These are phyloP conservation scores for Aleadryas rufinucha DNA, from an alignment of 2,113 vertebrate species.

Conservation along the genomic window DNA sequence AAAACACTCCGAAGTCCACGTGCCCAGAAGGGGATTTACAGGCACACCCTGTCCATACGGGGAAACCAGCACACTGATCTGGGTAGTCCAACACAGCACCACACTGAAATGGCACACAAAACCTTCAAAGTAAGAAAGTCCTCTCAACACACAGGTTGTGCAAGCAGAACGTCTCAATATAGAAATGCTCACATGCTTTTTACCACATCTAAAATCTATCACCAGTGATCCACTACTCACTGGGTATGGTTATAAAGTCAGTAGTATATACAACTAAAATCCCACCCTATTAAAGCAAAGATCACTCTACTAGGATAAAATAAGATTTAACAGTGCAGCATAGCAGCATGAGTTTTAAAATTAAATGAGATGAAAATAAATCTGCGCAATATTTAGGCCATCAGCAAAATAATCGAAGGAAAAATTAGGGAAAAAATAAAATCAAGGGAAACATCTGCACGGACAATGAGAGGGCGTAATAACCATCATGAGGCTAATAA, in stretches of 20 bases:
- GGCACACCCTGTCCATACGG: too few relatives aligned
- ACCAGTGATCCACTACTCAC: neutral
- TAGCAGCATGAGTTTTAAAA: neutral
- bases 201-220: neutral
- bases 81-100: neutral
- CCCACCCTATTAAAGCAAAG: neutral
- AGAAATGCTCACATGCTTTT: neutral
- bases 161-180: neutral
- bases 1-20: neutral
- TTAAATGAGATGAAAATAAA: neutral
- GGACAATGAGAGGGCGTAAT: neutral
- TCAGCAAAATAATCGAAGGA: neutral
- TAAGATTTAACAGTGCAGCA: neutral
- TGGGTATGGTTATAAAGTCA: neutral
- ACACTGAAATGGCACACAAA: neutral
- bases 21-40: neutral
- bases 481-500: neutral
- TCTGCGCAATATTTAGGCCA: neutral
- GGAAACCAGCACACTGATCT: neutral
- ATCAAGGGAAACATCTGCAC: neutral
- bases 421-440: neutral
- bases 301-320: neutral
- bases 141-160: neutral
- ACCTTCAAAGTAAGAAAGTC: neutral
- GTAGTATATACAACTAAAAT: neutral